Percentiles rank a stretch among this genome's conserved stretches.
These are phyloP conservation scores for Upupa epops DNA, from an alignment of 2,113 vertebrate species.

Conservation along the genomic window DNA sequence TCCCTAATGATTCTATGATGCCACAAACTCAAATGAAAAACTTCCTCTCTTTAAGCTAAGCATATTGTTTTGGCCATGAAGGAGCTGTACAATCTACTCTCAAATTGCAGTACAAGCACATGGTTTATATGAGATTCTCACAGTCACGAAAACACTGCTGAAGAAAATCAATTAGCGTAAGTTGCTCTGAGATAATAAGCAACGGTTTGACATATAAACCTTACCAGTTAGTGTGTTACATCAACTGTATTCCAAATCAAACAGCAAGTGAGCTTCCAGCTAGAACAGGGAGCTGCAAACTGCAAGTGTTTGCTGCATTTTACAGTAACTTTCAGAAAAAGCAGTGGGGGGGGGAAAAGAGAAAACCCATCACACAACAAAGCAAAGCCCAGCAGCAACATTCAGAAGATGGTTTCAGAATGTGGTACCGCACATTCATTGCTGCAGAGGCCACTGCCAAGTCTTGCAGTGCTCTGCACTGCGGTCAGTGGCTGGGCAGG, in stretches of 20 bases:
- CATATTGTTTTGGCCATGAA: conserved; percentile 22
- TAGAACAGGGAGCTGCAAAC: neutral
- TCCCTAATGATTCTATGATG: no score
- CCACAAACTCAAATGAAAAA: neutral
- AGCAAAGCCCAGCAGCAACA: neutral
- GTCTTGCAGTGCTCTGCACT: neutral
- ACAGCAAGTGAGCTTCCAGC: neutral
- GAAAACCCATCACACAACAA: neutral
- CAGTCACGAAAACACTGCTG: conserved; percentile 39
- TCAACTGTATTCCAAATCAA: conserved; percentile 25
- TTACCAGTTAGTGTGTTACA: neutral
- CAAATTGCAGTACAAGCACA: conserved; percentile 52
- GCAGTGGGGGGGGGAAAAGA: neutral
- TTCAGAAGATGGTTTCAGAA: neutral
- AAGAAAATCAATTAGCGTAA: conserved; percentile 52
- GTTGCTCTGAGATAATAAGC: conserved; percentile 32
- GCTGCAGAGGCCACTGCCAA: neutral
- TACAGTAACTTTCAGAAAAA: neutral
- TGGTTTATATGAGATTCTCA: conserved; percentile 46
- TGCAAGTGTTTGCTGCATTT: neutral
- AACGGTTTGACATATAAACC: conserved; percentile 32
- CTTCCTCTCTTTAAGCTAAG: conserved; percentile 16
- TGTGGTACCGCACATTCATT: neutral
- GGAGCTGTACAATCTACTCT: conserved; percentile 57
- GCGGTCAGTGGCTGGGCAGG: neutral